Evolutionary conservation across 2,888 invertebrate genomes (phyloP).

Genomic region (Watsonalla cultraria): DNA sequence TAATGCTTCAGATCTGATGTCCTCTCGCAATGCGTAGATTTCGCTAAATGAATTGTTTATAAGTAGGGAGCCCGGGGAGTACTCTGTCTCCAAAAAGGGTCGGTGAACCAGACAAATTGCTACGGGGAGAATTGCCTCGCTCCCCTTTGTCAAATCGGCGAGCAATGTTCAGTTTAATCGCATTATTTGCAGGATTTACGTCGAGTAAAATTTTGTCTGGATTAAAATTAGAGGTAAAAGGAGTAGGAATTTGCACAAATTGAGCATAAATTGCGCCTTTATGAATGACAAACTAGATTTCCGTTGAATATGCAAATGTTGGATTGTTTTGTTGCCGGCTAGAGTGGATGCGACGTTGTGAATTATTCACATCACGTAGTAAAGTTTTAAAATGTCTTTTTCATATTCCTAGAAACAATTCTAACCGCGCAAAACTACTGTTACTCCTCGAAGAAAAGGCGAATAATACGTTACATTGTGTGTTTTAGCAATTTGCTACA

Average conservation of each 20-base stretch:
- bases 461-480: neutral
- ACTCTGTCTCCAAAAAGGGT: conserved; percentile 47
- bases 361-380: conserved; percentile 38
- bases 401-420: conserved; percentile 25
- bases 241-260: conserved; percentile 37
- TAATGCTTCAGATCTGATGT: conserved; percentile 37
- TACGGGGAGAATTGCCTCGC: conserved; percentile 37
- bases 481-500: neutral
- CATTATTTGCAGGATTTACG: conserved; percentile 54
- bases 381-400: conserved; percentile 35
- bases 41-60: conserved; percentile 57
- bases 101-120: conserved; percentile 64
- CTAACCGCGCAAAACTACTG: conserved; percentile 7
- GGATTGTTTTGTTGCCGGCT: conserved; percentile 32
- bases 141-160: conserved; percentile 47
- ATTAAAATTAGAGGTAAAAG: conserved; percentile 40
- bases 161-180: conserved; percentile 48
- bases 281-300: conserved; percentile 39
- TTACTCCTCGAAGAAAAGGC: neutral
- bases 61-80: conserved; percentile 32
- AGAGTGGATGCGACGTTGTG: conserved; percentile 25
- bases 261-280: conserved; percentile 43
- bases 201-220: conserved; percentile 36
- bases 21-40: conserved; percentile 41
- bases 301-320: conserved; percentile 38